These are phyloP conservation scores for Seriola rivoliana DNA, from an alignment of 2,113 vertebrate genomes.

Conservation along the genomic window DNA sequence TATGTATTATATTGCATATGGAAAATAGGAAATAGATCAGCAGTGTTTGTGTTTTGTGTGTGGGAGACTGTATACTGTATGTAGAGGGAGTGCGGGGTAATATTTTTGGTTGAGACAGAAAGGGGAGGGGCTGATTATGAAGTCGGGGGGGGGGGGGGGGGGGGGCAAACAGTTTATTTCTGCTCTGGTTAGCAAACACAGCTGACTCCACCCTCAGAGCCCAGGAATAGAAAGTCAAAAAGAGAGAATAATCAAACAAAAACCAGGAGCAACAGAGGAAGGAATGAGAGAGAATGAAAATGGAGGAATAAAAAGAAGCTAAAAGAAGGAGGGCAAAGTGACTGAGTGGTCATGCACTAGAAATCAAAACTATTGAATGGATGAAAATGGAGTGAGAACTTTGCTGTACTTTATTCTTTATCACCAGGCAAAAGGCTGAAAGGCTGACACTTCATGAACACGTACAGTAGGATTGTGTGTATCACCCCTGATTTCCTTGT, in stretches of 20 bases:
- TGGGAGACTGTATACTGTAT: background rate
- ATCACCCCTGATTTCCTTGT: too few species aligned
- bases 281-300: too few species aligned
- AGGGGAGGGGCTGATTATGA: conserved; percentile 18
- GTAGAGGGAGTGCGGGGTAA: background rate
- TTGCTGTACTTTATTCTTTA: too few species aligned
- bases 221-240: conserved; percentile 54
- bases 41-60: background rate
- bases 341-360: too few species aligned
- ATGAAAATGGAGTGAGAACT: too few species aligned
- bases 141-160: background rate
- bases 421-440: too few species aligned
- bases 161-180: conserved; percentile 70
- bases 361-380: too few species aligned
- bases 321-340: too few species aligned
- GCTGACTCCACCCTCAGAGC: conserved; percentile 40
- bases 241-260: background rate
- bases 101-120: conserved; percentile 3
- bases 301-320: too few species aligned
- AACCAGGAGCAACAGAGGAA: background rate
- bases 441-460: too few species aligned
- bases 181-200: conserved; percentile 76
- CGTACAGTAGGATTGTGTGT: too few species aligned
- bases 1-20: background rate
- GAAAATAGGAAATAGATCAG: background rate